Evolutionary conservation across 2,797 vertebrate species (phyloP).

Genomic region (Chaetodon trifasciatus): DNA sequence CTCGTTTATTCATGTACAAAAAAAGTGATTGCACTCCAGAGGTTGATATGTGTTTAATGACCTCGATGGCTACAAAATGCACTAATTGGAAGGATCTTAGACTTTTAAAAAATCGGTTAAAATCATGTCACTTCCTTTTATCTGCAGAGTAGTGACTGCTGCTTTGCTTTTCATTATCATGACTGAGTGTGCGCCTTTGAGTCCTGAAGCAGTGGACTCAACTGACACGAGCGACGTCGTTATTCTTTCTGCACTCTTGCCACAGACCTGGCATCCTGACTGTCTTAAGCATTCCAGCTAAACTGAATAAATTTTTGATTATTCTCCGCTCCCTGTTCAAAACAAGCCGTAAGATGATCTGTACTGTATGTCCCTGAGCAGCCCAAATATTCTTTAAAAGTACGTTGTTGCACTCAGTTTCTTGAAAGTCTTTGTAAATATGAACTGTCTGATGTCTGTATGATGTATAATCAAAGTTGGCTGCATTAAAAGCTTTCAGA

Average conservation of each 20-base stretch:
- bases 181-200: conserved; percentile 4
- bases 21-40: conserved; percentile 54
- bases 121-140: conserved; percentile 4
- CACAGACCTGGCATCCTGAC: background rate
- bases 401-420: conserved; percentile 14
- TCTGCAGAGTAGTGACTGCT: conserved; percentile 20
- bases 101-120: conserved; percentile 1
- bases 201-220: conserved; percentile 30
- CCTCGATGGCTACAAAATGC: conserved; percentile 45
- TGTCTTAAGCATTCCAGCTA: conserved; percentile 24
- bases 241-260: conserved; percentile 19
- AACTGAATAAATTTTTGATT: conserved; percentile 27
- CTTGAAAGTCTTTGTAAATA: conserved; percentile 70
- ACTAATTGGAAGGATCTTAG: conserved; percentile 44
- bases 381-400: conserved; percentile 16
- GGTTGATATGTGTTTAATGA: conserved; percentile 40
- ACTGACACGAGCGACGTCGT: background rate
- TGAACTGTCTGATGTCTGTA: conserved; percentile 46
- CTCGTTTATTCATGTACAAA: conserved; percentile 45
- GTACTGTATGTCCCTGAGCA: conserved; percentile 8
- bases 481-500: conserved; percentile 47
- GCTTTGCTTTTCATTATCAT: conserved; percentile 9
- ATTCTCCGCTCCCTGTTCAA: conserved; percentile 12
- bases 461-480: conserved; percentile 58
- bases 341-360: conserved; percentile 27